Percentiles rank a stretch among this genome's conserved stretches.
Evolutionary conservation across 2,797 vertebrate genomes (phyloP).

Genomic region (Lagodon rhomboides): DNA sequence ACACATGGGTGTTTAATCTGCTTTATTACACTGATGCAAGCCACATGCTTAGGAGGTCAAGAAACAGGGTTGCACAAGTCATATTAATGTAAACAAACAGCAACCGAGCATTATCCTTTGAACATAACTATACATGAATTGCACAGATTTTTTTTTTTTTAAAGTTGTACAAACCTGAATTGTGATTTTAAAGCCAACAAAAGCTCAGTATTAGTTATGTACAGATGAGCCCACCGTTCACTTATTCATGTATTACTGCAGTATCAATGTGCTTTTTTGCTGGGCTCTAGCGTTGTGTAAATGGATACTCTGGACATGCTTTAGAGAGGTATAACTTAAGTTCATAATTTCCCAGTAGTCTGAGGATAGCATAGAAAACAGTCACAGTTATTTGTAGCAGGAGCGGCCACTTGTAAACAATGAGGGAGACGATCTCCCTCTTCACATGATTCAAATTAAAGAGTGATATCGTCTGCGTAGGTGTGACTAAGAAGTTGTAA

Average conservation of each 20-base stretch:
- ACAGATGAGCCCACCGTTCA: slow-evolving; percentile 34
- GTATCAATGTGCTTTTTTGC: slow-evolving; percentile 49
- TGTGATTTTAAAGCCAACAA: slow-evolving; percentile 37
- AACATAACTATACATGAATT: slow-evolving; percentile 44
- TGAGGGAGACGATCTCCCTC: slow-evolving; percentile 19
- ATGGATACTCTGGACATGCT: slow-evolving; percentile 42
- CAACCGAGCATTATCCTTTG: slow-evolving; percentile 43
- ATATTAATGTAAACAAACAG: slow-evolving; percentile 65
- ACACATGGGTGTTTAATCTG: slow-evolving; percentile 49
- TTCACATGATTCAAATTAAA: slow-evolving; percentile 33
- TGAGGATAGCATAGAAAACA: slow-evolving; percentile 53
- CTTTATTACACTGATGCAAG: slow-evolving; percentile 60
- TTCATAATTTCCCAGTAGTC: slow-evolving; percentile 22
- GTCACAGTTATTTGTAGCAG: slow-evolving; percentile 56
- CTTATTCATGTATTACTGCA: slow-evolving; percentile 26
- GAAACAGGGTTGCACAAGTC: slow-evolving; percentile 68
- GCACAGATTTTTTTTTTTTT: slow-evolving; percentile 31
- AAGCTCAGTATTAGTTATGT: slow-evolving; percentile 27
- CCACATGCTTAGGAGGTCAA: slow-evolving; percentile 73
- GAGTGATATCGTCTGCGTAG: slow-evolving; percentile 3
- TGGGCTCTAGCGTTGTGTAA: slow-evolving; percentile 49
- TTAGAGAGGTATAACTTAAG: slow-evolving; percentile 31
- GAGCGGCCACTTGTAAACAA: slow-evolving; percentile 62
- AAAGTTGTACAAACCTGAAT: slow-evolving; percentile 50
- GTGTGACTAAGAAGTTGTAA: slow-evolving; percentile 25